Evolutionary conservation across 2,113 vertebrate genomes (phyloP).

Genomic region (Corythaeola cristata): DNA sequence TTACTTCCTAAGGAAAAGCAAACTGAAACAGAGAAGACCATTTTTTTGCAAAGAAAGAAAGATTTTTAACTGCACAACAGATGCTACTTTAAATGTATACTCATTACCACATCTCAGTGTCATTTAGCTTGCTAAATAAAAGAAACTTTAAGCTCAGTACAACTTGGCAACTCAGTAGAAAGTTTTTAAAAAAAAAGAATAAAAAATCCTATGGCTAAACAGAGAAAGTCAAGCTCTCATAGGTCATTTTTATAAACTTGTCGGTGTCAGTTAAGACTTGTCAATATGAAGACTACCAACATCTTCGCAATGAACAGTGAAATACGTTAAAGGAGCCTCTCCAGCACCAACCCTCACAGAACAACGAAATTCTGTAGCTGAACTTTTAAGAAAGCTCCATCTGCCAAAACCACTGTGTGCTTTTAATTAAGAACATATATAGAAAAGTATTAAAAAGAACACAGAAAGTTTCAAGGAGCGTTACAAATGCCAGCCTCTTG

Average conservation of each 20-base stretch:
- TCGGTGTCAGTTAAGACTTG: not conserved
- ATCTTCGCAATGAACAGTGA: not conserved
- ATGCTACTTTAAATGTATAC: not conserved
- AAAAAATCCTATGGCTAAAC: not conserved
- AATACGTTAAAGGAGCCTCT: not conserved
- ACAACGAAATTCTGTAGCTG: not conserved
- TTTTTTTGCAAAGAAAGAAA: not conserved
- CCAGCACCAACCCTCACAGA: not conserved
- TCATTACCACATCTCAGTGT: not conserved
- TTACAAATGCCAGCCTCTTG: not conserved
- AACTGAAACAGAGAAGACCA: not conserved
- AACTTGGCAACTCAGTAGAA: not conserved
- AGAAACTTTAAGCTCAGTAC: not conserved
- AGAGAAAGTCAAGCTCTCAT: not conserved
- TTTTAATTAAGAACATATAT: conserved; percentile 25
- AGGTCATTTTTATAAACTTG: not conserved
- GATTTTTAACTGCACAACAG: not conserved
- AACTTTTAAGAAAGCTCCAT: not conserved
- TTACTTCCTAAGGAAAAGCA: not conserved
- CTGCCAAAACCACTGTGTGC: conserved; percentile 21
- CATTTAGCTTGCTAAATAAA: not conserved
- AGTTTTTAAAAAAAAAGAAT: not conserved
- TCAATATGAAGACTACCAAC: not conserved
- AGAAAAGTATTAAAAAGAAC: not conserved
- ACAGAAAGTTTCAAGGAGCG: not conserved